Evolutionary conservation across 2,888 invertebrate genomes (phyloP), one percentile per base, ranked within the genome.

Genomic region (Onchidella celtica): DNA sequence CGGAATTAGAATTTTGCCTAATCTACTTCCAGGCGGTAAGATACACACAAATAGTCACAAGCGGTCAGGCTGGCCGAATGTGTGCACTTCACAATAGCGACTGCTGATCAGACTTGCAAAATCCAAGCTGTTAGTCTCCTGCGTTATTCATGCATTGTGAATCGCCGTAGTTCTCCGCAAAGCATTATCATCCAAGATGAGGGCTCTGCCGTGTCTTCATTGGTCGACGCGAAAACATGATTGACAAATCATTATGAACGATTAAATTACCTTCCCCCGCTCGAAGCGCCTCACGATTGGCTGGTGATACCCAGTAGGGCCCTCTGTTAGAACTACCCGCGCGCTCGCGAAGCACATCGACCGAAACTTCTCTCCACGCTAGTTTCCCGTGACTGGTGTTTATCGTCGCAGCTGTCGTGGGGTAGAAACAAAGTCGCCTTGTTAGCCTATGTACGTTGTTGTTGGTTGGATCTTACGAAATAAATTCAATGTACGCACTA

Each of bases 101-200:
- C 70, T 84, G 84, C 84, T 86, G 85, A 87, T 86, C 87, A 86
- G 85, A 87, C 86, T 87, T 84, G 85, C 86, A 87, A 88, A 88
- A 87, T 87, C 86, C 87, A 82, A 87, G 87, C 85, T 86, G 86
- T 84, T 88, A 85, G 88, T 87, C 88, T 86, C 86, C 95, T 95
- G 95, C 95, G 95, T 95, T 94, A 94, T 94, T 94, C 94, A 95
- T 95, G 94, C 94, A 88, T 88, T 87, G 86, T 88, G 88, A 85
- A 87, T 85, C 85, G 85, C 85, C 84, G 83, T 84, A 85, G 84
- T 86, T 85, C 83, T 85, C 85, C 85, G 81, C 85, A 84, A 87
- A 87, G 88, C 89, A 88, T 88, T 87, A 87, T 88, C 87, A 85
- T 88, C 88, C 85, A 83, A 79, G 84, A 86, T 89, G 88, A 88